phyloP scores from a whole-genome alignment of 2,888 invertebrate species.

The Ectemnius lituratus region DNA sequence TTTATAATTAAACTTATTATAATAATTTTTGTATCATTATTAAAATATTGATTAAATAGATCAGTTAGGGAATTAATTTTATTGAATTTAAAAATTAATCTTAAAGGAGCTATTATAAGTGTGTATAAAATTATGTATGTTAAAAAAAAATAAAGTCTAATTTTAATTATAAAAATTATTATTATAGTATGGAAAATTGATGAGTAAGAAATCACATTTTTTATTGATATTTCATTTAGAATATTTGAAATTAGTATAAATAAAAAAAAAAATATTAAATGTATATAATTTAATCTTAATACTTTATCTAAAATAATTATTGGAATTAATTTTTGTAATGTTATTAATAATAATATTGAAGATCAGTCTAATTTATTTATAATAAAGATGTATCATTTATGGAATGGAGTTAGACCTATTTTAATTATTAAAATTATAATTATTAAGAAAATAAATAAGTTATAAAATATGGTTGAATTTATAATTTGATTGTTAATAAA shows the following conservation, averaged over 20 bases:
- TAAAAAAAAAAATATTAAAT: not conserved
- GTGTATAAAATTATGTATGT: not conserved
- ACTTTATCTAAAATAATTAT: not conserved
- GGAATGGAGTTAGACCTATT: not conserved
- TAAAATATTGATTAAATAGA: not conserved
- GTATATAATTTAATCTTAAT: not conserved
- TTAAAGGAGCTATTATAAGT: no score
- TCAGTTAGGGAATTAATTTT: no score
- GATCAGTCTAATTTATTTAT: constrained; percentile 63
- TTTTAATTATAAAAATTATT: not conserved
- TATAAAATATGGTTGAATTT: not conserved
- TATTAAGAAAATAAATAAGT: not conserved
- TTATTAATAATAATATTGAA: not conserved
- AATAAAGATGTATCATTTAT: constrained; percentile 13
- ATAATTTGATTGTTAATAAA: not conserved
- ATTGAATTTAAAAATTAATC: no score
- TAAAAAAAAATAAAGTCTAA: not conserved
- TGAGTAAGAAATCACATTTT: not conserved
- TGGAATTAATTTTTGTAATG: not conserved
- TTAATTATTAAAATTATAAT: not conserved
- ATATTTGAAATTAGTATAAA: not conserved
- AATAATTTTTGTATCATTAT: not conserved
- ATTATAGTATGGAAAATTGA: not conserved
- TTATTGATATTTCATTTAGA: not conserved
- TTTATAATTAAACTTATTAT: not conserved